Percentiles rank a stretch among this genome's conserved stretches.
Evolutionary conservation across 2,797 vertebrate genomes (phyloP).

Genomic region (Malurus leucopterus): DNA sequence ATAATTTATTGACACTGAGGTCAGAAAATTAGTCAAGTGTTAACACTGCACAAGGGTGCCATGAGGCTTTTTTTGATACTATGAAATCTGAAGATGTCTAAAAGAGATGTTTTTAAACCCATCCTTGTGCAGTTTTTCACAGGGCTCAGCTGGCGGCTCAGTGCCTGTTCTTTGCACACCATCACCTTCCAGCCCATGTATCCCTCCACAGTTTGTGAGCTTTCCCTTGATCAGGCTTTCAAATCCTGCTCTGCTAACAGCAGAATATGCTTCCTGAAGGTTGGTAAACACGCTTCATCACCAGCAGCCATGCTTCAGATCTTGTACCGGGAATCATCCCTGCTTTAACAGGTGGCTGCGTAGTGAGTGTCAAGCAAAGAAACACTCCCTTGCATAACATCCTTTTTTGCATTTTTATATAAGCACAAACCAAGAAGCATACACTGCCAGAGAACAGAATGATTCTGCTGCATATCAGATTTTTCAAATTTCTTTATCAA

Average conservation of each 20-base stretch:
- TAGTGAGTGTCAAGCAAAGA: slow-evolving; percentile 18
- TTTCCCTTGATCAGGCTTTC: background rate
- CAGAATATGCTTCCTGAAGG: background rate
- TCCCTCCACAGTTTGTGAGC: background rate
- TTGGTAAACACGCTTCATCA: background rate
- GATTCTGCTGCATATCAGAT: background rate
- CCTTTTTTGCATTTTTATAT: slow-evolving; percentile 34
- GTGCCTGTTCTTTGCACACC: background rate
- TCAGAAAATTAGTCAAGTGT: background rate
- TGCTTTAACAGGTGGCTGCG: slow-evolving; percentile 37
- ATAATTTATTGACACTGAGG: background rate
- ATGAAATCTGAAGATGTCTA: background rate
- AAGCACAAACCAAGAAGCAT: slow-evolving; percentile 13
- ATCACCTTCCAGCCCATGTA: background rate
- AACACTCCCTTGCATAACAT: slow-evolving; percentile 21
- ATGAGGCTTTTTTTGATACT: background rate
- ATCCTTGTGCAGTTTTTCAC: background rate
- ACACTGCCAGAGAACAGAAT: background rate
- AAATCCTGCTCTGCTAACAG: background rate
- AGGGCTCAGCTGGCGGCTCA: background rate
- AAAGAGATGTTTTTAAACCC: background rate
- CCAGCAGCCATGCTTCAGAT: background rate
- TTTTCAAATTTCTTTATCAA: background rate
- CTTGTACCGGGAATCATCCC: background rate
- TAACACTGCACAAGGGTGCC: background rate